These are phyloP conservation scores for Acrocera orbiculus DNA, from an alignment of 2,888 invertebrate species.

Conservation along the genomic window DNA sequence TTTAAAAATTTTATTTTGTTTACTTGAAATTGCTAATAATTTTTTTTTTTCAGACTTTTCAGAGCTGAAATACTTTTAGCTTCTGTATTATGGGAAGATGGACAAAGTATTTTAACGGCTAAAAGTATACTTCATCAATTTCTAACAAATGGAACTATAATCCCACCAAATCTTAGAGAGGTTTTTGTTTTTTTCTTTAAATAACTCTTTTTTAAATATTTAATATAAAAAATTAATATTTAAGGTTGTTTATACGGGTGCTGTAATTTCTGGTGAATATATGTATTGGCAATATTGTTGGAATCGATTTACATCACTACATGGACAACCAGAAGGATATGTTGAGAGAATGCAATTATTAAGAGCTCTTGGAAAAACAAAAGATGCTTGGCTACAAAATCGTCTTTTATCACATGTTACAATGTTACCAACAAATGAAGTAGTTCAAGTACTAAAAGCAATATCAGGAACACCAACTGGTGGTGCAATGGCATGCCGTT, in stretches of 20 bases:
- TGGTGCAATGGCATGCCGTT: constrained; percentile 32
- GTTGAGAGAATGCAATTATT: constrained; percentile 30
- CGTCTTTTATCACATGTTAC: constrained; percentile 31
- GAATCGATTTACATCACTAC: constrained; percentile 27
- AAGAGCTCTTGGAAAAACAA: constrained; percentile 29
- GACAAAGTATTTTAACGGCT: constrained; percentile 25
- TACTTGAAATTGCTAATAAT: background rate
- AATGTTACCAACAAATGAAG: constrained; percentile 28
- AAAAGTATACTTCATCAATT: constrained; percentile 28
- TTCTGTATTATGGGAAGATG: constrained; percentile 30
- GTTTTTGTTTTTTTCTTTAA: constrained; percentile 14
- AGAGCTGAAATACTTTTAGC: constrained; percentile 28
- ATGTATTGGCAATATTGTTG: constrained; percentile 32
- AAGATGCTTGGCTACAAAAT: constrained; percentile 33
- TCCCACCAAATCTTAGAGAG: constrained; percentile 29
- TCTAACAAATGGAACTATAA: constrained; percentile 24
- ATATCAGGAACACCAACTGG: constrained; percentile 32
- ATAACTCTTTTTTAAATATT: background rate
- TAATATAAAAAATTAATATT: constrained; percentile 5
- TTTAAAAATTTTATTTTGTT: background rate
- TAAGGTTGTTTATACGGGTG: constrained; percentile 31
- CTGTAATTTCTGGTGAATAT: constrained; percentile 30
- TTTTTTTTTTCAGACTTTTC: constrained; percentile 20
- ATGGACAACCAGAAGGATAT: constrained; percentile 26
- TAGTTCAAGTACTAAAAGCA: constrained; percentile 31